Conservation (phyloP, 2,113 vertebrate genomes). For the Emberiza fucata region DNA sequence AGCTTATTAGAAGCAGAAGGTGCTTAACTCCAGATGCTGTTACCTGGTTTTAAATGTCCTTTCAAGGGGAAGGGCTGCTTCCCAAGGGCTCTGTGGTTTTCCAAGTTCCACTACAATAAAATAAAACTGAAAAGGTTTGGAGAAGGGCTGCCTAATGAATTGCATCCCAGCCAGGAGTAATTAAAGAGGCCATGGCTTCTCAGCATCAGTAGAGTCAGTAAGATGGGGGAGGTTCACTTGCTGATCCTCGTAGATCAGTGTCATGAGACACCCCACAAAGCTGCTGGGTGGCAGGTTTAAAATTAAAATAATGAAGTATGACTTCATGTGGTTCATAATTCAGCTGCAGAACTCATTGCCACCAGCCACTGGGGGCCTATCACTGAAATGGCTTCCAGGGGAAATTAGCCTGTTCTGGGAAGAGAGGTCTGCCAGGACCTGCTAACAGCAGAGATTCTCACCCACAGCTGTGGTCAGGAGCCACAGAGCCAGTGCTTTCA, state of each 20-base stretch:
- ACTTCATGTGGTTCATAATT: background rate
- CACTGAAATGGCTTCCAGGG: background rate
- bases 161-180: background rate
- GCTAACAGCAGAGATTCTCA: background rate
- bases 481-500: background rate
- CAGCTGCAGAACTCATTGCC: background rate
- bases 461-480: background rate
- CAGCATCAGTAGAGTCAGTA: background rate
- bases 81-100: background rate
- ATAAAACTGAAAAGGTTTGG: background rate
- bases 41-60: background rate
- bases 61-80: background rate
- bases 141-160: background rate
- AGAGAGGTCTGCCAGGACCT: background rate
- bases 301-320: constrained; percentile 36
- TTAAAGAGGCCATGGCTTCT: background rate
- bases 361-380: background rate
- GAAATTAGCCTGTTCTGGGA: background rate
- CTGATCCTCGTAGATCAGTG: background rate
- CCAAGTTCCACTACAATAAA: background rate
- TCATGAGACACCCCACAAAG: background rate
- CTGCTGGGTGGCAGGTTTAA: background rate
- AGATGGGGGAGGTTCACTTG: background rate
- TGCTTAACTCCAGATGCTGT: background rate
- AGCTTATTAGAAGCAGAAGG: background rate